Evolutionary conservation across 1,140 invertebrate genomes (phyloP).

Genomic region (Xylocopa sonorina): DNA sequence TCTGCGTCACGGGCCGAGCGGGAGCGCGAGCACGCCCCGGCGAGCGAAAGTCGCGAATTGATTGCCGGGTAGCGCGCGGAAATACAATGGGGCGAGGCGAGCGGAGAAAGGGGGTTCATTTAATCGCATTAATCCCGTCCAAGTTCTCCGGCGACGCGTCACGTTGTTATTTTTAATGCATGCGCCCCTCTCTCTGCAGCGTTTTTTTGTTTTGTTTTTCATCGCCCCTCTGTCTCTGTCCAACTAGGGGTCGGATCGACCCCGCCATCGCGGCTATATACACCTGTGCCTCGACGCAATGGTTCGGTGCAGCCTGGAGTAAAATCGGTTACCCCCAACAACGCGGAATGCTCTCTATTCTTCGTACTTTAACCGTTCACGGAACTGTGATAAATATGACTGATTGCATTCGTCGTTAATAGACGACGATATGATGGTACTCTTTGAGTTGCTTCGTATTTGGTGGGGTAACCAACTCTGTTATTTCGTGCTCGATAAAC

Average conservation of each 20-base stretch:
- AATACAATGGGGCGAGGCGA: neutral
- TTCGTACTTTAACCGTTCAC: too few species aligned
- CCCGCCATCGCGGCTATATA: too few species aligned
- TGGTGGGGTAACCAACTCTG: too few species aligned
- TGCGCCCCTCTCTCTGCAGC: neutral
- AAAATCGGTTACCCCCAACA: too few species aligned
- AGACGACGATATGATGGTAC: too few species aligned
- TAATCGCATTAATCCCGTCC: conserved; percentile 29
- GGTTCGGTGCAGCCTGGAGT: neutral
- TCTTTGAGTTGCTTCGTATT: too few species aligned
- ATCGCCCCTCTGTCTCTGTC: too few species aligned
- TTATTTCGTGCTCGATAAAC: conserved; percentile 20
- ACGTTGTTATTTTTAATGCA: conserved; percentile 28
- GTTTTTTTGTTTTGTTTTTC: too few species aligned
- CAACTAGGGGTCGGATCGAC: too few species aligned
- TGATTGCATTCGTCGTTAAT: too few species aligned
- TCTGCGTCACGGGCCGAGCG: conserved; percentile 9
- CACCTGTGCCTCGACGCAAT: neutral
- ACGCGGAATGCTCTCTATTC: too few species aligned
- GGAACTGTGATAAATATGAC: too few species aligned
- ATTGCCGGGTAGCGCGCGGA: conserved; percentile 10
- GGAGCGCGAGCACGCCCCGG: neutral
- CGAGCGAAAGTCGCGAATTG: conserved; percentile 35
- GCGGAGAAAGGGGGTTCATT: neutral
- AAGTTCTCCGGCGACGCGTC: conserved; percentile 11